Evolutionary conservation across 2,888 invertebrate species (phyloP).

Genomic region (Melieria crassipennis): DNA sequence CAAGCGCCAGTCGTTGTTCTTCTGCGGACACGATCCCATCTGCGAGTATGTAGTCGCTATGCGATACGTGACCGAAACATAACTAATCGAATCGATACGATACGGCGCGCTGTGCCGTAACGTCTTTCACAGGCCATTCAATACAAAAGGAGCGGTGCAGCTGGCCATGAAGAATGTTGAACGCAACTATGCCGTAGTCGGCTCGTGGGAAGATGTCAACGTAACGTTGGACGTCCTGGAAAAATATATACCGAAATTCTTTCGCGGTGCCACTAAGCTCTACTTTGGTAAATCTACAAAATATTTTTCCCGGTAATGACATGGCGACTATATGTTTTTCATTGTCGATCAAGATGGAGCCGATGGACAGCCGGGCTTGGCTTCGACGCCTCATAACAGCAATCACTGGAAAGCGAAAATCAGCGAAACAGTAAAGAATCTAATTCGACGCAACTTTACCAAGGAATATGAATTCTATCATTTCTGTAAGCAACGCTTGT

Average conservation of each 20-base stretch:
- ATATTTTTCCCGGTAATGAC: not conserved
- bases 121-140: conserved; percentile 76
- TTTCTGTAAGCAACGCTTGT: conserved; percentile 50
- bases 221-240: conserved; percentile 82
- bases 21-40: conserved; percentile 82
- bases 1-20: conserved; percentile 83
- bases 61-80: too few species aligned
- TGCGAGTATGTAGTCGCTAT: conserved; percentile 74
- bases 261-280: conserved; percentile 75
- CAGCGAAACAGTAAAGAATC: conserved; percentile 42
- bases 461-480: conserved; percentile 51
- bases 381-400: conserved; percentile 42
- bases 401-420: conserved; percentile 53
- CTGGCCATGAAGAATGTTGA: conserved; percentile 84
- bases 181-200: conserved; percentile 84
- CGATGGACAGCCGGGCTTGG: conserved; percentile 40
- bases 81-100: too few species aligned
- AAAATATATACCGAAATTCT: conserved; percentile 80
- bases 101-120: too few species aligned
- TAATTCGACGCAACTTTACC: conserved; percentile 47
- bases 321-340: not conserved
- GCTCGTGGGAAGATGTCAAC: conserved; percentile 86
- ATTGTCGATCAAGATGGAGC: conserved; percentile 4
- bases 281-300: conserved; percentile 74
- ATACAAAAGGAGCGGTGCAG: conserved; percentile 80